phyloP scores from a whole-genome alignment of 1,140 invertebrate species.

The Hirudo medicinalis region DNA sequence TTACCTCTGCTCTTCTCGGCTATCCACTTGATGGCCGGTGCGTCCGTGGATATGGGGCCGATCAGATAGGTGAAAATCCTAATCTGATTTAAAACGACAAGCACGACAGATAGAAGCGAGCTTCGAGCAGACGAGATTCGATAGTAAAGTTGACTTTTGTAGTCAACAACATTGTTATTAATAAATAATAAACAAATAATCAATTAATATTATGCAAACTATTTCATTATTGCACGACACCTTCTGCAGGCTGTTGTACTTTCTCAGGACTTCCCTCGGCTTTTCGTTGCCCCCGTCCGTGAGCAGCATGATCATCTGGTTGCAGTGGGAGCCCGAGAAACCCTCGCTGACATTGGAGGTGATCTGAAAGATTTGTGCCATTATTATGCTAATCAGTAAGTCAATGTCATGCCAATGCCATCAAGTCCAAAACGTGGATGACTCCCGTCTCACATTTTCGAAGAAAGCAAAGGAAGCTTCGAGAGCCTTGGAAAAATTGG shows the following conservation, averaged over 20 bases:
- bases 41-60: slow-evolving; percentile 81
- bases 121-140: too few relatives aligned
- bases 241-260: slow-evolving; percentile 32
- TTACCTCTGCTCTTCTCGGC: slow-evolving; percentile 87
- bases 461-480: slow-evolving; percentile 1
- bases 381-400: too few relatives aligned
- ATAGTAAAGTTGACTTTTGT: too few relatives aligned
- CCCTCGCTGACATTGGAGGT: not conserved
- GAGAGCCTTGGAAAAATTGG: not conserved
- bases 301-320: slow-evolving; percentile 39
- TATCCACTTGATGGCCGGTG: slow-evolving; percentile 85
- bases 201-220: too few relatives aligned
- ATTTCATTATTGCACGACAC: not conserved
- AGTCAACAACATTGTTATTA: too few relatives aligned
- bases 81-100: slow-evolving; percentile 47
- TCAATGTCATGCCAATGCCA: too few relatives aligned
- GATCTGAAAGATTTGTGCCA: too few relatives aligned
- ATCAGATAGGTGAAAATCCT: slow-evolving; percentile 95
- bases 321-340: slow-evolving; percentile 33
- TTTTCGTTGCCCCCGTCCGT: slow-evolving; percentile 39
- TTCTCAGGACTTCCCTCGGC: slow-evolving; percentile 33
- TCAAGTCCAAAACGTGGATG: too few relatives aligned
- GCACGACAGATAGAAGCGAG: too few relatives aligned
- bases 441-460: not conserved
- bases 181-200: too few relatives aligned